phyloP scores from a whole-genome alignment of 2,113 vertebrate species.

The Dipodomys merriami region DNA sequence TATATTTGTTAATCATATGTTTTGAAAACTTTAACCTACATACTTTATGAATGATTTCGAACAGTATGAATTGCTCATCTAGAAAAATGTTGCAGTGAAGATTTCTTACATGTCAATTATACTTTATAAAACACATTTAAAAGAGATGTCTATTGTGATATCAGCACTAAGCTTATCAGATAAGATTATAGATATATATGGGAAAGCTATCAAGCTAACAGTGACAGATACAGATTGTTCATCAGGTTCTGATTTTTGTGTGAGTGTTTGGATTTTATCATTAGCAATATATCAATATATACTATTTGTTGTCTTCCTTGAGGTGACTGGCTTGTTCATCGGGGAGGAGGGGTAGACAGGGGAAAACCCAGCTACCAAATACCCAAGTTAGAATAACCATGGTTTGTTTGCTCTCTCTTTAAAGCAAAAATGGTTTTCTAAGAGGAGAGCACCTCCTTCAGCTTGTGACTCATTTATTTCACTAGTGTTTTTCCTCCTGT shows the following conservation, averaged over 20 bases:
- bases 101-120: conserved; percentile 1
- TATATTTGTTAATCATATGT: not conserved
- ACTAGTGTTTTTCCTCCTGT: not conserved
- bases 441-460: not conserved
- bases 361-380: not conserved
- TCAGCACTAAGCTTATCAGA: not conserved
- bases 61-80: not conserved
- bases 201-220: not conserved
- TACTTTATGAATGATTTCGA: not conserved
- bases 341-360: too few species aligned
- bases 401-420: not conserved
- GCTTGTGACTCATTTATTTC: not conserved
- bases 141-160: not conserved
- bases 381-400: not conserved
- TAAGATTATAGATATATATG: not conserved
- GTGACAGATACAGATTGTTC: conserved; percentile 2
- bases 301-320: not conserved
- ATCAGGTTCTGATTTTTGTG: conserved; percentile 23
- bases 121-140: conserved; percentile 31
- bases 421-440: conserved; percentile 30
- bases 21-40: not conserved
- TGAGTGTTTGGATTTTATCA: conserved; percentile 29
- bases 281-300: not conserved
- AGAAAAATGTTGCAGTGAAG: conserved; percentile 25
- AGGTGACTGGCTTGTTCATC: not conserved